Percentiles rank a stretch among this genome's conserved stretches.
Evolutionary conservation across 1,140 invertebrate species (phyloP).

Genomic region (Planococcus citri): DNA sequence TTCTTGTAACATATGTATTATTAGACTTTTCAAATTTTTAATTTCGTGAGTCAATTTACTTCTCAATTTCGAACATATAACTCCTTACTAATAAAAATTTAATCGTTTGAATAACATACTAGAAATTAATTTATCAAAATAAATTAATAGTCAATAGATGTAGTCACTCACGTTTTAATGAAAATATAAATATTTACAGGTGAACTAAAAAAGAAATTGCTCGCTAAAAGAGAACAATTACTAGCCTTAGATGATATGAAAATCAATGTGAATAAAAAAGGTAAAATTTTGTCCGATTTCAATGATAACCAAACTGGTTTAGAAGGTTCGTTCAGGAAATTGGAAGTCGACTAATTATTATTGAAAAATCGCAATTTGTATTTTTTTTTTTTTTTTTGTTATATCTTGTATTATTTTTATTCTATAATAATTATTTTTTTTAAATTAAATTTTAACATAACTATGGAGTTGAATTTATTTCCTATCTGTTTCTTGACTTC

Average conservation of each 20-base stretch:
- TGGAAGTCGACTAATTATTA: constrained; percentile 30
- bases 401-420: neutral
- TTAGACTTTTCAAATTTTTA: neutral
- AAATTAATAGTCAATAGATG: no score
- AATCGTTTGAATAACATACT: no score
- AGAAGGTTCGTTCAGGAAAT: constrained; percentile 31
- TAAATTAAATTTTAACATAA: neutral
- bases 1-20: no score
- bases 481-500: neutral
- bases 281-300: constrained; percentile 29
- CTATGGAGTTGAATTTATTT: neutral
- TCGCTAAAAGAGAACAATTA: constrained; percentile 30
- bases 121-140: no score
- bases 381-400: neutral
- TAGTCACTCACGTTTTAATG: no score
- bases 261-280: constrained; percentile 31
- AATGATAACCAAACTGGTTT: constrained; percentile 30
- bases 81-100: neutral
- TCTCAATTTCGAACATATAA: neutral
- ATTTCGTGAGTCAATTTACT: neutral
- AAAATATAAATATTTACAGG: constrained; percentile 29
- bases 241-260: constrained; percentile 35
- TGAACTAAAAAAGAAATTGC: constrained; percentile 34
- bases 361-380: neutral
- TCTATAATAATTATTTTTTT: neutral